Evolutionary conservation across 1,140 invertebrate species (phyloP).

Genomic region (Galleria mellonella): DNA sequence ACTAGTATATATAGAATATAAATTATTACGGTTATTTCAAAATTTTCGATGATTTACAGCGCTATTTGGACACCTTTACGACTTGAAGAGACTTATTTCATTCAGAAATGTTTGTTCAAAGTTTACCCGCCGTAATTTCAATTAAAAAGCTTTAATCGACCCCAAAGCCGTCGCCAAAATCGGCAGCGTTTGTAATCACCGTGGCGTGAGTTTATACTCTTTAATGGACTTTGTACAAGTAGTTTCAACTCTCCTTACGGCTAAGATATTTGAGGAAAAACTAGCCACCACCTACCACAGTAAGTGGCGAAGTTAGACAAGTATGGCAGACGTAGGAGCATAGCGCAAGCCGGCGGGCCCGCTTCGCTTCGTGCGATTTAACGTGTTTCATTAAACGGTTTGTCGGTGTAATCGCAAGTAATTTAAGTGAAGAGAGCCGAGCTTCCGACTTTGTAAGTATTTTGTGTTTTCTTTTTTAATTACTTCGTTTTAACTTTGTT

Average conservation of each 20-base stretch:
- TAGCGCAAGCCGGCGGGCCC: constrained; percentile 13
- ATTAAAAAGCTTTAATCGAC: constrained; percentile 61
- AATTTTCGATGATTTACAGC: no score
- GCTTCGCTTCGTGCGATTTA: constrained; percentile 58
- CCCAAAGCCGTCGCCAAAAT: constrained; percentile 53
- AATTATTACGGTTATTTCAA: no score
- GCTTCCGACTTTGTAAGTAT: constrained; percentile 73
- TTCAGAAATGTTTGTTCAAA: constrained; percentile 31
- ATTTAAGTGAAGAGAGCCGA: constrained; percentile 72
- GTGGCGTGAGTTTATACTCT: constrained; percentile 60
- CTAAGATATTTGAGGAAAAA: constrained; percentile 72
- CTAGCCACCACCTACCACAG: constrained; percentile 49
- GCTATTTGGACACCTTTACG: not conserved
- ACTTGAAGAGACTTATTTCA: constrained; percentile 7
- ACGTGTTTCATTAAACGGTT: constrained; percentile 72
- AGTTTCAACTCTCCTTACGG: constrained; percentile 68
- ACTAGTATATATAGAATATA: no score
- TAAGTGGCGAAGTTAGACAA: constrained; percentile 57
- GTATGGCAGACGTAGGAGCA: constrained; percentile 31
- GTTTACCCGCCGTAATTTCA: constrained; percentile 47
- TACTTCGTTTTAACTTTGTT: constrained; percentile 74
- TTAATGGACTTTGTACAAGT: constrained; percentile 69
- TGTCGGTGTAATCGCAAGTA: constrained; percentile 73
- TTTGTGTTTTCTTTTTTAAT: constrained; percentile 74
- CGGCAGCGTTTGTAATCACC: constrained; percentile 61